Base-by-base conservation (phyloP, 2,888 invertebrate genomes). In the Resseliella maxima region DNA sequence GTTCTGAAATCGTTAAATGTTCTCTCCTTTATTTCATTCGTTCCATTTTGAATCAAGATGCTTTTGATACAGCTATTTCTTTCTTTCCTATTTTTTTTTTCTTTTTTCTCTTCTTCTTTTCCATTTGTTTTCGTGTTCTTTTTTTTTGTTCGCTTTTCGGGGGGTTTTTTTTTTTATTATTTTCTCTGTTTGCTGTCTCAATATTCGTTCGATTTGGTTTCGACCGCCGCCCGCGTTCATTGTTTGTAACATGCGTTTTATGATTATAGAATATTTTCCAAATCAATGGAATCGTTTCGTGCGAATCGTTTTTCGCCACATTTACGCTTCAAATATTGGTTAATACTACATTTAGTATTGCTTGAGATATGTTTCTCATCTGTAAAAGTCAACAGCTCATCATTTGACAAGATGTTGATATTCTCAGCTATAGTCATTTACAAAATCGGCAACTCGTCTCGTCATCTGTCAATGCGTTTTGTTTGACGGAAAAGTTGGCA, bases 241-340 rank as follows among this genome's bases (percentile, higher is more conserved):
- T 81, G 21, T 81, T 64, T 35, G 83, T 38, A 38, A 38, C 83
- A 38, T 38, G 83, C 36, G 38, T 83, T 83, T 83, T 38, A 83
- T 83, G 83, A 36, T 83, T 83, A 83, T 83, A 38, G 83, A 83
- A 83, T 83, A 83, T 83, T 83, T 83, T 83, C 83, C 83, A 24
- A 83, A 83, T 83, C 83, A 83, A 83, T 83, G 38, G 83, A 83
- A 83, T 83, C 83, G n/a, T 83, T 83, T 83, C 83, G 83, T 83
- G 83, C 83, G 83, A 83, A 83, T 83, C 83, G 83, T 83, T 83
- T 83, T 83, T 38, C n/a, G 83, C 83, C 46, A 38, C 83, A 83
- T 38, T 83, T 83, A 10, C 38, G 24, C 24, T 81, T 59, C 50
- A 50, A 50, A 18, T 50, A 50, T 59, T 24, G 59, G 5, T 72